Percentiles rank a stretch among this genome's conserved stretches.
These are phyloP conservation scores for Genyomyrus donnyi DNA, from an alignment of 2,113 vertebrate genomes.

Conservation along the genomic window DNA sequence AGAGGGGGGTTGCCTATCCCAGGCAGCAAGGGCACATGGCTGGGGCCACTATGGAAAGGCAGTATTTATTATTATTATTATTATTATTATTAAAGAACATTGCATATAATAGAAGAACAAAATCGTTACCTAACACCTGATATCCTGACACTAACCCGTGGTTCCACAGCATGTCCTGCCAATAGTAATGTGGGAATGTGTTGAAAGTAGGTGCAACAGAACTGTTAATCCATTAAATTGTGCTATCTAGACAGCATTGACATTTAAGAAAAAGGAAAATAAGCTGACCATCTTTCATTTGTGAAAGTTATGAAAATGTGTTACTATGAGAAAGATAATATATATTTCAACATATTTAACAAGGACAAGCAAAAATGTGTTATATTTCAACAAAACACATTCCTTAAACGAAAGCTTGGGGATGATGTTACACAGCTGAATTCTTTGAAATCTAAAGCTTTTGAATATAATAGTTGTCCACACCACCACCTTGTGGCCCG, in stretches of 20 bases:
- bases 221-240: background rate
- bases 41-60: background rate
- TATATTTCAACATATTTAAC: background rate
- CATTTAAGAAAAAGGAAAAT: background rate
- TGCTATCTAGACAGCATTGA: background rate
- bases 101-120: background rate
- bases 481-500: slow-evolving; percentile 63
- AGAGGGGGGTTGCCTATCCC: background rate
- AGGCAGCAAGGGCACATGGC: background rate
- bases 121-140: background rate
- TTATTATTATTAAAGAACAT: background rate
- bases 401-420: background rate
- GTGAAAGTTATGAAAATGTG: background rate
- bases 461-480: slow-evolving; percentile 40
- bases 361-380: background rate
- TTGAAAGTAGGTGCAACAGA: background rate
- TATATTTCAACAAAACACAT: background rate
- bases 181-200: background rate
- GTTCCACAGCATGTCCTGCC: background rate
- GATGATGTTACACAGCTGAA: background rate
- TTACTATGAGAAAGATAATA: background rate
- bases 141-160: background rate
- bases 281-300: background rate
- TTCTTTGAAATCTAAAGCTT: background rate
- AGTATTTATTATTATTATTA: background rate